Evolutionary conservation across 2,113 vertebrate genomes (phyloP).

Genomic region (Nyctibius bracteatus): DNA sequence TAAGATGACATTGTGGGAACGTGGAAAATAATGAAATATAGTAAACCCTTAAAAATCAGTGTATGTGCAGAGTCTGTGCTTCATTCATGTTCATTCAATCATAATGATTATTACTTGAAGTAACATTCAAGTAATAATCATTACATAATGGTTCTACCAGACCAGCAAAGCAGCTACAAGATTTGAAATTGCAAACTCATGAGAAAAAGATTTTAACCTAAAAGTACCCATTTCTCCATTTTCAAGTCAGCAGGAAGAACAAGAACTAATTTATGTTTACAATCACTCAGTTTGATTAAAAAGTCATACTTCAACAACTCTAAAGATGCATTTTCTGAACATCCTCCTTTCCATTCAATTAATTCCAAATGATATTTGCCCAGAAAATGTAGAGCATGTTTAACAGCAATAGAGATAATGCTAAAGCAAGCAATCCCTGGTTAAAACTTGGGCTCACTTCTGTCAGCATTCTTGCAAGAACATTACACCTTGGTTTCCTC

Average conservation of each 20-base stretch:
- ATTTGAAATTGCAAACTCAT: constrained; percentile 35
- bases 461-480: constrained; percentile 52
- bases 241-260: constrained; percentile 56
- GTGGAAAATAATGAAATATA: background rate
- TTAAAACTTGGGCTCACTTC: constrained; percentile 26
- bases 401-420: constrained; percentile 41
- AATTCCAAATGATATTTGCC: constrained; percentile 52
- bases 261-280: constrained; percentile 69
- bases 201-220: constrained; percentile 14
- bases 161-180: background rate
- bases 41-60: background rate
- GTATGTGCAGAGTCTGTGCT: background rate
- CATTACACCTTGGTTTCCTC: constrained; percentile 41
- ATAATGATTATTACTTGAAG: too few relatives aligned
- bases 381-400: constrained; percentile 61
- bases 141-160: background rate
- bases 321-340: constrained; percentile 57
- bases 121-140: background rate
- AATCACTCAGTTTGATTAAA: constrained; percentile 56
- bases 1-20: background rate
- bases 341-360: constrained; percentile 48
- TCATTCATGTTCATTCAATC: too few relatives aligned
- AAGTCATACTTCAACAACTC: constrained; percentile 59
- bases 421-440: constrained; percentile 65
- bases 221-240: constrained; percentile 16